Conservation (phyloP, 2,888 invertebrate genomes). For the Aphidoletes aphidimyza region DNA sequence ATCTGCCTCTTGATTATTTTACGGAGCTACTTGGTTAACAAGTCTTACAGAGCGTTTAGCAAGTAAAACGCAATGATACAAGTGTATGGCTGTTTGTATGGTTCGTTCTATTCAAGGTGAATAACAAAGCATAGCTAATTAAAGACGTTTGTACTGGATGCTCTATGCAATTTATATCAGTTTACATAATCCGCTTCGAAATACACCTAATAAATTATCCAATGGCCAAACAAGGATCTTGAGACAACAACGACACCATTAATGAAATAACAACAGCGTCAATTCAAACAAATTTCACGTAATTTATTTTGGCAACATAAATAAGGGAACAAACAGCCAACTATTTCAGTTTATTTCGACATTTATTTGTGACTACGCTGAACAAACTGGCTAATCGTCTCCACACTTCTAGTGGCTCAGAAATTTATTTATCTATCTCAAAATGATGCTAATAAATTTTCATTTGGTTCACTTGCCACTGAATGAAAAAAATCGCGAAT, state of each 20-base stretch:
- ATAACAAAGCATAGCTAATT: constrained; percentile 14
- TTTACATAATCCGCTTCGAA: neutral
- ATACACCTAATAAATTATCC: neutral
- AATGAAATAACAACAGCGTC: constrained; percentile 27
- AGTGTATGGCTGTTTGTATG: neutral
- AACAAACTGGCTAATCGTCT: neutral
- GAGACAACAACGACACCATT: constrained; percentile 36
- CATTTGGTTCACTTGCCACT: constrained; percentile 34
- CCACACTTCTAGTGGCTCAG: neutral
- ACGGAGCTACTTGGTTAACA: neutral
- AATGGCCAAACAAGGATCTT: constrained; percentile 6
- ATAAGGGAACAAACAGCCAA: neutral
- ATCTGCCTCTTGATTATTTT: neutral
- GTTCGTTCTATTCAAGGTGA: constrained; percentile 3
- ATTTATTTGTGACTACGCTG: neutral
- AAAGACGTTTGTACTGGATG: neutral
- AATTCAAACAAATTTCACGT: constrained; percentile 30
- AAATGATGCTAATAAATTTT: constrained; percentile 49
- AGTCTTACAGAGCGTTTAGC: neutral
- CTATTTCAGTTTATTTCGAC: constrained; percentile 14
- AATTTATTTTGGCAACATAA: neutral
- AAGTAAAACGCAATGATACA: neutral
- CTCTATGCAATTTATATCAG: constrained; percentile 45
- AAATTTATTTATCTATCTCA: constrained; percentile 29
- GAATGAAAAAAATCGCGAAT: neutral